Conservation (phyloP, 2,113 vertebrate species). For the Okapia johnstoni region DNA sequence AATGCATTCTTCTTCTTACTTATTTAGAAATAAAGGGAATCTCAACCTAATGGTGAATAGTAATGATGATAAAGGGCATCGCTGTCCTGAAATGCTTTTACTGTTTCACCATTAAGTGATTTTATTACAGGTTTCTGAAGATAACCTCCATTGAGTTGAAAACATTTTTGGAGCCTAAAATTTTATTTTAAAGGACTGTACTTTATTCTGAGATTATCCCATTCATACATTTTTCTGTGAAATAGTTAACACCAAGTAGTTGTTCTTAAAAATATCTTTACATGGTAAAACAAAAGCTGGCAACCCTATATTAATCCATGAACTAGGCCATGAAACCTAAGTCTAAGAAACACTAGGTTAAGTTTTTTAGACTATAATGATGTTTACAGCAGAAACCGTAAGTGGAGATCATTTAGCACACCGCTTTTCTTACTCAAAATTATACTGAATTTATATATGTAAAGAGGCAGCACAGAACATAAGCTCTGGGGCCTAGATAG, state of each 20-base stretch:
- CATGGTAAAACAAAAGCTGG: not conserved
- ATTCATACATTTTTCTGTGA: not conserved
- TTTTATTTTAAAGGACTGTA: constrained; percentile 1
- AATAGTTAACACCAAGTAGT: not conserved
- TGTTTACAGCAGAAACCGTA: not conserved
- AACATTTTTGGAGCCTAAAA: not conserved
- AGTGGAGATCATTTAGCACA: not conserved
- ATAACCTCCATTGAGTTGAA: not conserved
- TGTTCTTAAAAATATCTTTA: constrained; percentile 4
- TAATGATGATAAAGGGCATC: not conserved
- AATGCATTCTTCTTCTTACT: not conserved
- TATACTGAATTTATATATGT: not conserved
- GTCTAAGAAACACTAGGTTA: not conserved
- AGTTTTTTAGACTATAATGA: not conserved
- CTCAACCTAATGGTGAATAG: not conserved
- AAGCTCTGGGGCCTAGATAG: not conserved
- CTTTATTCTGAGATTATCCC: not conserved
- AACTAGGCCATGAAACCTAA: not conserved
- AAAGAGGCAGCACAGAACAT: not conserved
- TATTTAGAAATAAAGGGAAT: not conserved
- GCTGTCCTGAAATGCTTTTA: not conserved
- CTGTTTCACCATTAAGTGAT: not conserved
- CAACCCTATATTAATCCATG: not conserved
- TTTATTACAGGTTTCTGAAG: not conserved
- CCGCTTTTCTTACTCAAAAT: constrained; percentile 5